Evolutionary conservation across 2,888 invertebrate genomes (phyloP).

Genomic region (Ectropis crepuscularia): DNA sequence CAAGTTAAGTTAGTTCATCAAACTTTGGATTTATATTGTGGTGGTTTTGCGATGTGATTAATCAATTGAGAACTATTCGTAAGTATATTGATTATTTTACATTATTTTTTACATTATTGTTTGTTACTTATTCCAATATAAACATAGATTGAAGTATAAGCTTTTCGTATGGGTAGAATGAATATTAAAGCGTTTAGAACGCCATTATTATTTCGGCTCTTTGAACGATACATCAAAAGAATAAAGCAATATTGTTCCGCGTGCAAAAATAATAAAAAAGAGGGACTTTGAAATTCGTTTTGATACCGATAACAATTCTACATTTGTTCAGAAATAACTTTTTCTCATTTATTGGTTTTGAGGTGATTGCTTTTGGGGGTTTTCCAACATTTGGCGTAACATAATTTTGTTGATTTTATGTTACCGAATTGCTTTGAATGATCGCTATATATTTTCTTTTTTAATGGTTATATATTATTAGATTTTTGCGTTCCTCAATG

Average conservation of each 20-base stretch:
- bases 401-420: neutral
- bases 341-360: neutral
- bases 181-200: constrained; percentile 5
- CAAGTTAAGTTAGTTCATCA: constrained; percentile 49
- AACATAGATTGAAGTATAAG: neutral
- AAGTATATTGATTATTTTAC: constrained; percentile 42
- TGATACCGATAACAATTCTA: constrained; percentile 9
- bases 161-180: neutral
- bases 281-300: constrained; percentile 31
- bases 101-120: neutral
- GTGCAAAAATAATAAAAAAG: constrained; percentile 35
- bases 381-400: neutral
- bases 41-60: constrained; percentile 77
- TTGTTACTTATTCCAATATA: neutral
- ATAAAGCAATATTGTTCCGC: constrained; percentile 36
- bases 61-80: constrained; percentile 57
- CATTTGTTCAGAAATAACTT: neutral
- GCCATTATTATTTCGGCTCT: constrained; percentile 38
- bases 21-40: constrained; percentile 67
- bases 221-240: constrained; percentile 42
- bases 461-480: no score
- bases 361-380: constrained; percentile 1
- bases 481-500: no score
- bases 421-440: no score
- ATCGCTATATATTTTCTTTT: no score